Conservation (phyloP, 2,888 invertebrate species). For the Caenorhabditis japonica region DNA sequence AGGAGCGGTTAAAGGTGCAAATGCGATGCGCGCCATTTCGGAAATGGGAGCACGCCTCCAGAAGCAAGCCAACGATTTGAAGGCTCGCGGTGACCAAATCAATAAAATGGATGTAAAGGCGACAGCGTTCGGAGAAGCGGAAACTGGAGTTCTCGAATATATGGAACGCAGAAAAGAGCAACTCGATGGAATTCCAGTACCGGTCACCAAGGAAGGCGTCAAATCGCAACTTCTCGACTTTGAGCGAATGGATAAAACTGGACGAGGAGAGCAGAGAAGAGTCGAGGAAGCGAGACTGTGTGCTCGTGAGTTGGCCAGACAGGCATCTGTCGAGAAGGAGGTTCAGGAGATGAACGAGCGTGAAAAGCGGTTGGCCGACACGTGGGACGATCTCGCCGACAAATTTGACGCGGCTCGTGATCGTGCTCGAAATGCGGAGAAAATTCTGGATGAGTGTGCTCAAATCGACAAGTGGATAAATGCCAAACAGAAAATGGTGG, state of each 20-base stretch:
- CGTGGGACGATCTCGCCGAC: constrained; percentile 60
- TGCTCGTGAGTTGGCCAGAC: constrained; percentile 52
- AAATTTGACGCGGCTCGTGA: constrained; percentile 50
- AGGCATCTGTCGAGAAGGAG: constrained; percentile 53
- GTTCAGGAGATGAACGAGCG: constrained; percentile 33
- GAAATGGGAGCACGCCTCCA: constrained; percentile 39
- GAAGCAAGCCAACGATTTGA: constrained; percentile 43
- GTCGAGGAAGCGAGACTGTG: constrained; percentile 53
- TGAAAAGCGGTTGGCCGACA: constrained; percentile 58
- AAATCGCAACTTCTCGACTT: constrained; percentile 39
- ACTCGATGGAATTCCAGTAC: constrained; percentile 25
- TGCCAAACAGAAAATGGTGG: constrained; percentile 94
- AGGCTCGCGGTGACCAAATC: constrained; percentile 50
- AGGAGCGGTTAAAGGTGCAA: constrained; percentile 24
- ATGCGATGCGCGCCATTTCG: constrained; percentile 33
- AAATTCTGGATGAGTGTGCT: constrained; percentile 92
- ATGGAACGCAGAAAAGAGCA: constrained; percentile 58
- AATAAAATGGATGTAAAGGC: constrained; percentile 59
- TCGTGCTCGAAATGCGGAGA: constrained; percentile 87
- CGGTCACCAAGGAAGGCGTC: constrained; percentile 47
- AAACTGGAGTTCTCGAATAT: constrained; percentile 61
- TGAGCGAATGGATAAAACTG: constrained; percentile 55
- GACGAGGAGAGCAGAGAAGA: constrained; percentile 50
- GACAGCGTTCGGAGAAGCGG: constrained; percentile 61
- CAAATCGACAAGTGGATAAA: constrained; percentile 88